Evolutionary conservation across 2,113 vertebrate genomes (phyloP).

Genomic region (Mastomys coucha): DNA sequence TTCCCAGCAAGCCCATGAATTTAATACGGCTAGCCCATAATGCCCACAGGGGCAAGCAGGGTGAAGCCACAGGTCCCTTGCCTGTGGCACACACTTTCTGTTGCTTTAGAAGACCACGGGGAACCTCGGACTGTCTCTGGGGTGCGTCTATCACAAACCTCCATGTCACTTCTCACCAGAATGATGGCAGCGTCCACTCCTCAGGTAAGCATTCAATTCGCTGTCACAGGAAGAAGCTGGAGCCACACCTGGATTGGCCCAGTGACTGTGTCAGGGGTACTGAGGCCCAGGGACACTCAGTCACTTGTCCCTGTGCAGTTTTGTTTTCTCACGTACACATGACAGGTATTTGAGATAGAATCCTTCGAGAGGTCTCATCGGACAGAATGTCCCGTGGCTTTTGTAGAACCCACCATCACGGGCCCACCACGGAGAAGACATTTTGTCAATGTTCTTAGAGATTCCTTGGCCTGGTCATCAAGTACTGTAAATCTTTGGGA

Average conservation of each 20-base stretch:
- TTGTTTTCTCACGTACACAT: neutral
- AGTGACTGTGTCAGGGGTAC: neutral
- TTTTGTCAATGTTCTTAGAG: conserved; percentile 24
- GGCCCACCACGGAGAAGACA: neutral
- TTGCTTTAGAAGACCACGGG: neutral
- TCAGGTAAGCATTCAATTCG: neutral
- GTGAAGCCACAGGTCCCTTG: neutral
- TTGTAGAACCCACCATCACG: conserved; percentile 5
- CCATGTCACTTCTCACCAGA: neutral
- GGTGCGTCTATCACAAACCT: neutral
- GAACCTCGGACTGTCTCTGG: neutral
- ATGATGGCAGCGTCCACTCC: neutral
- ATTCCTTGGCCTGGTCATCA: neutral
- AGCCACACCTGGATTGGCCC: neutral
- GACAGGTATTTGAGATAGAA: neutral
- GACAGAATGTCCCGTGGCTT: neutral
- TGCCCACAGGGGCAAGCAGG: neutral
- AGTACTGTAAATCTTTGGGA: neutral
- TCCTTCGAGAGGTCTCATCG: neutral
- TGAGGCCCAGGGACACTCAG: neutral
- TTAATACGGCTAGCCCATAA: neutral
- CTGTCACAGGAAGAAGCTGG: neutral
- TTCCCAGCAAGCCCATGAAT: neutral
- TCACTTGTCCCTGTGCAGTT: neutral
- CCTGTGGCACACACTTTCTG: neutral